Base-by-base conservation (phyloP, 2,888 invertebrate species). In the Danaus chrysippus region DNA sequence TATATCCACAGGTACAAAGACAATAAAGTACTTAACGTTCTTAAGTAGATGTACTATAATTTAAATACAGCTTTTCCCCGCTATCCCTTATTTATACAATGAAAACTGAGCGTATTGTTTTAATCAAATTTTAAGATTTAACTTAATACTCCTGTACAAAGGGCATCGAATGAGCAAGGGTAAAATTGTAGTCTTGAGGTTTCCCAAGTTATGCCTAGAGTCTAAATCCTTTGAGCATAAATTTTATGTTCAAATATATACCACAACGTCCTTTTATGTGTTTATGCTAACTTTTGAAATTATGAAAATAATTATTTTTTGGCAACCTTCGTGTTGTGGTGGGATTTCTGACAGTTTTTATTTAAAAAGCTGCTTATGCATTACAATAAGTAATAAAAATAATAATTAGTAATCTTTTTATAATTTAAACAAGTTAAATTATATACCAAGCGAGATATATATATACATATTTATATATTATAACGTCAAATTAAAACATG, bases 111-210 rank as follows among this genome's bases (percentile, higher is more conserved):
- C 55, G 19, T 34, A 41, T 41, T 60, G 42, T 19, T 56, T 43
- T 59, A 42, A 59, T 63, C 49, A 61, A 46, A 59, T 63, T 63
- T 54, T 56, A 54, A 56, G 63, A 60, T 23, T 61, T 63, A 56
- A 63, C 58, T 61, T 54, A 59, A 60, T 54, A 57, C 44, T 55
- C 60, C 46, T 41, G 41, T 44, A 59, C 63, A 63, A 58, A 63
- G 61, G 58, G 23, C 53, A 41, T 11, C 12, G 17, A 46, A 41
- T 43, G 42, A 13, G 41, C 44, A 46, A 63, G 19, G 59, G 56
- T 43, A 41, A 13, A n/a, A 57, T 15, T 34, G n/a, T 58, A 23
- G 56, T 54, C 42, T 15, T 62, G 58, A 54, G 58, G 62, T 62
- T 56, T 23, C 55, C 13, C 2, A 49, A 55, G 46, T 61, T 55